Evolutionary conservation across 2,797 vertebrate genomes (phyloP).

Genomic region (Australoheros facetus): DNA sequence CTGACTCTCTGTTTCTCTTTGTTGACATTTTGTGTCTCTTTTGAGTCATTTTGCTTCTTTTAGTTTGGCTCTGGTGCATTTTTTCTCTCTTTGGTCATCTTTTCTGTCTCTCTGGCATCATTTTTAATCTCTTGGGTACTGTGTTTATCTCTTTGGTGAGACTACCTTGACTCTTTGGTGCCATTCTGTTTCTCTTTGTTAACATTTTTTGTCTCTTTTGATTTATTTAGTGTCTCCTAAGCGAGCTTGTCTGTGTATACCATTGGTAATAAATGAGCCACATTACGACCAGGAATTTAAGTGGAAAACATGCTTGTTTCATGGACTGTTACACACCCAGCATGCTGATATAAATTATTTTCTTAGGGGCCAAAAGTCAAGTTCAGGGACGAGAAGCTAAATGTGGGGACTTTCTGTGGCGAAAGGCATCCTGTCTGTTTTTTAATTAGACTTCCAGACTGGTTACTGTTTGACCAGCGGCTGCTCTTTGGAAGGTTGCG

Average conservation of each 20-base stretch:
- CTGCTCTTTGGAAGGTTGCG: constrained; percentile 16
- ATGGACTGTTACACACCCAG: not conserved
- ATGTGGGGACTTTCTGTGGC: not conserved
- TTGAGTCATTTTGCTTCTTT: accelerated
- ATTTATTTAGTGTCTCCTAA: not conserved
- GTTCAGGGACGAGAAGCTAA: constrained; percentile 1
- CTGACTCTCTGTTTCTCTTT: not conserved
- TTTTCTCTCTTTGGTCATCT: not conserved
- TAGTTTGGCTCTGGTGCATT: not conserved
- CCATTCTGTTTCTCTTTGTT: not conserved
- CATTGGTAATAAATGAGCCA: not conserved
- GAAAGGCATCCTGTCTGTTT: constrained; percentile 24
- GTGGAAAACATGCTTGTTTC: not conserved
- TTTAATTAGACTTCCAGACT: constrained; percentile 51
- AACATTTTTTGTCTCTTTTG: not conserved
- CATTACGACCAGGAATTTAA: not conserved
- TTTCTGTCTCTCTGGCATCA: not conserved
- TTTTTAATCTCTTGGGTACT: not conserved
- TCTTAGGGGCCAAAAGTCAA: constrained; percentile 7
- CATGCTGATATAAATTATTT: not conserved
- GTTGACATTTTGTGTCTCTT: not conserved
- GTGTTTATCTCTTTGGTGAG: not conserved
- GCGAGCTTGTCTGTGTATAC: not conserved
- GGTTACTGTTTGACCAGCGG: constrained; percentile 4
- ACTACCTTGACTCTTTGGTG: not conserved